Base-by-base conservation (phyloP, 2,113 vertebrate genomes). In the Cynoglossus semilaevis region DNA sequence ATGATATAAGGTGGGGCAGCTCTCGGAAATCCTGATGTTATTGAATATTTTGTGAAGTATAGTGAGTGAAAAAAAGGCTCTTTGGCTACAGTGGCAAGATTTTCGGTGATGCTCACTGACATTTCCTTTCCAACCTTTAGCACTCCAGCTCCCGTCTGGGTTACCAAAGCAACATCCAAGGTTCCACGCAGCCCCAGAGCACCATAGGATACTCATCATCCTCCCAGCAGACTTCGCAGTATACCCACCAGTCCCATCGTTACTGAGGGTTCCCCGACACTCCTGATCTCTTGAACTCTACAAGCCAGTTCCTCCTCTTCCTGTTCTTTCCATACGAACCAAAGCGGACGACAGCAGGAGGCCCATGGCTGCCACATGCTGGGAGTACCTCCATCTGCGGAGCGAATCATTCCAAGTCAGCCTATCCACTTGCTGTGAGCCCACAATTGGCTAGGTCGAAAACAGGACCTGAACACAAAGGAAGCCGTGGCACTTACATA, bases 111-210 rank as follows among this genome's bases (percentile, higher is more conserved):
- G 22, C 19, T 65, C 22, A 49, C 15, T 9, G 1, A n/a, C 22
- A 5, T 56, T 52, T 43, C 35, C 10, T 57, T n/a, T 53, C 22
- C 56, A 11, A 29, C 35, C 17, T 58, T 8, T 3, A 99, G 97
- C 96, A 98, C 91, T 94, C 96, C 84, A 86, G 92, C 79, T 94
- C 95, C 8, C 96, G 96, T 83, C 94, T 96, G 85, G 94, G 92
- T 92, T 99, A 98, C 94, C 97, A 99, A 94, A 97, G 94, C 94
- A 97, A 92, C 64, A 90, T 95, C 89, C 96, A 98, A 91, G 94
- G 95, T 83, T 91, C 95, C 81, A 91, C 93, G 65, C 97, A 98
- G 91, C 91, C 97, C 80, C 96, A 98, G 91, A 93, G 91, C 91
- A 93, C 94, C 70, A 92, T 98, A 83, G 95, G 96, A 87, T 97